These are phyloP conservation scores for Baronia brevicornis DNA, from an alignment of 2,888 invertebrate genomes.

Conservation along the genomic window DNA sequence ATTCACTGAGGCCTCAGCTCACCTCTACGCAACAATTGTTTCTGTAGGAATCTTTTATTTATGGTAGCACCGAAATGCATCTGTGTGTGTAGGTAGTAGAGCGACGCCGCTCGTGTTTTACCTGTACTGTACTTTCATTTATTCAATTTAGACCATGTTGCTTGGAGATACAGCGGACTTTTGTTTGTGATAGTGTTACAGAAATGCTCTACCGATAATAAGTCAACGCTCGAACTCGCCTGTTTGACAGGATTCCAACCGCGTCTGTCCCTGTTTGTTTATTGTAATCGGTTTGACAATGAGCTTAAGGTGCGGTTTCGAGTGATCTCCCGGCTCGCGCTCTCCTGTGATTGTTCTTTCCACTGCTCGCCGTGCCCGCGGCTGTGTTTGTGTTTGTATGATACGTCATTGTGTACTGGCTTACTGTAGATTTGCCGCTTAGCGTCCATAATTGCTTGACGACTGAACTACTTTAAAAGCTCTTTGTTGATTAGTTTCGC, in stretches of 20 bases:
- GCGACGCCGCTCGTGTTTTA: constrained; percentile 68
- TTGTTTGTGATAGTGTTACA: constrained; percentile 31
- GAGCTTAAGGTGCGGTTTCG: constrained; percentile 76
- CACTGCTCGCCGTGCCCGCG: constrained; percentile 46
- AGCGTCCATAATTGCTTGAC: constrained; percentile 69
- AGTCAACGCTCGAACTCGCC: constrained; percentile 75
- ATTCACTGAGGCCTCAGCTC: constrained; percentile 69
- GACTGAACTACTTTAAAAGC: constrained; percentile 59
- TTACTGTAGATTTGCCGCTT: constrained; percentile 72
- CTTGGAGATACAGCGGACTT: constrained; percentile 28
- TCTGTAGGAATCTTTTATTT: constrained; percentile 76
- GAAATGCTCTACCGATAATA: constrained; percentile 74
- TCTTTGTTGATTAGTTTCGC: constrained; percentile 42
- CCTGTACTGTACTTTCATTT: constrained; percentile 40
- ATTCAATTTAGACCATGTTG: constrained; percentile 28
- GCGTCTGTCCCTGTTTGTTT: constrained; percentile 76
- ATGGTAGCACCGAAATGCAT: constrained; percentile 56
- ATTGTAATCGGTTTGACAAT: constrained; percentile 76
- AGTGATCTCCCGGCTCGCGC: constrained; percentile 64
- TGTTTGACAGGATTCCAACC: constrained; percentile 76
- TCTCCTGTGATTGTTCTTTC: constrained; percentile 56
- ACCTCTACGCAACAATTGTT: constrained; percentile 76
- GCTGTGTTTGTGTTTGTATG: constrained; percentile 70
- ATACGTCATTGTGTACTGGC: constrained; percentile 70
- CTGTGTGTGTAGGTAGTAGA: constrained; percentile 60